Conservation (phyloP, 2,797 vertebrate genomes). For the Chaetophractus vellerosus region DNA sequence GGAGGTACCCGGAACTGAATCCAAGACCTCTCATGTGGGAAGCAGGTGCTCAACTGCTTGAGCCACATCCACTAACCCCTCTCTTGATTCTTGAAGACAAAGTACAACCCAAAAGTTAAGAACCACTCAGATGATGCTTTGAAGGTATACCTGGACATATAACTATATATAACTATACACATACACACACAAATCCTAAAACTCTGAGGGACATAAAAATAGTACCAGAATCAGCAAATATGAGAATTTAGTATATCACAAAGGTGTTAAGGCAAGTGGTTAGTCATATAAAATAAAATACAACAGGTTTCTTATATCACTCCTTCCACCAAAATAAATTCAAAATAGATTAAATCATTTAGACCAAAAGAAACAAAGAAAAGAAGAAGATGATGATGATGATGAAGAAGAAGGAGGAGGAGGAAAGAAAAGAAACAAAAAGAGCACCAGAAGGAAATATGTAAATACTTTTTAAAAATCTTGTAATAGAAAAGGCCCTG, state of each 20-base stretch:
- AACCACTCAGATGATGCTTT: slow-evolving; percentile 50
- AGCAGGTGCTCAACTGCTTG: no score
- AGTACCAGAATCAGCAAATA: neutral
- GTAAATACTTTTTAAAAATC: neutral
- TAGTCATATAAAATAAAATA: no score
- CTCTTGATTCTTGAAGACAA: neutral
- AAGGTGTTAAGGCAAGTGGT: neutral
- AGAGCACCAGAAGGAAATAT: no score
- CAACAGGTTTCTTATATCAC: no score
- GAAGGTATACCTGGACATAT: slow-evolving; percentile 16
- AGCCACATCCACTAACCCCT: no score
- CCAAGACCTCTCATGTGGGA: no score
- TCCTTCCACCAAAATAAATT: no score
- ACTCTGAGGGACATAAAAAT: neutral
- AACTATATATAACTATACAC: neutral
- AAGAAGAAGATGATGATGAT: no score
- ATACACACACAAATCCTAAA: neutral
- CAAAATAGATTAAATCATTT: no score
- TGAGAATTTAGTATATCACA: neutral
- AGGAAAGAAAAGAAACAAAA: neutral
- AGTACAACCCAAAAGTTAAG: slow-evolving; percentile 7
- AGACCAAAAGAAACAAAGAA: no score
- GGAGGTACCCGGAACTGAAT: no score
- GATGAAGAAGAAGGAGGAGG: neutral
- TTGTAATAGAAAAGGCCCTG: neutral